Percentiles rank a stretch among this genome's conserved stretches.
These are phyloP conservation scores for Diarsia brunnea DNA, from an alignment of 2,888 invertebrate genomes.

Conservation along the genomic window DNA sequence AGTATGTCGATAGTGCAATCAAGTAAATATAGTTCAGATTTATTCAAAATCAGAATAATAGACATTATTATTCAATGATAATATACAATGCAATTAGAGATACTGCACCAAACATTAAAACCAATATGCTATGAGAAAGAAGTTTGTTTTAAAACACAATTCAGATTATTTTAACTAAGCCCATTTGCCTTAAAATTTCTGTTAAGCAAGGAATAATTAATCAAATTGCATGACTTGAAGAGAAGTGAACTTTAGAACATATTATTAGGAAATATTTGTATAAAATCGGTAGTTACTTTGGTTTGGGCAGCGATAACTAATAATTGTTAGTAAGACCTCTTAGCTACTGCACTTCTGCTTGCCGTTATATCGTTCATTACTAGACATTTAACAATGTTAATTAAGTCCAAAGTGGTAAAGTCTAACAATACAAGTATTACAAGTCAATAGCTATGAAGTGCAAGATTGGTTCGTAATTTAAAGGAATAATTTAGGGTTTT, in stretches of 20 bases:
- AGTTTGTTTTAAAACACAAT: conserved; percentile 82
- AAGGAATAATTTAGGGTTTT: conserved; percentile 49
- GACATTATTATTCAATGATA: conserved; percentile 86
- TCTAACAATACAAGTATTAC: conserved; percentile 52
- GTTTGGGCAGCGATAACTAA: conserved; percentile 80
- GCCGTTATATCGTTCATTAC: conserved; percentile 31
- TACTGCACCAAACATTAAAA: conserved; percentile 90
- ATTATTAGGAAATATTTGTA: conserved; percentile 70
- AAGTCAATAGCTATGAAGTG: conserved; percentile 77
- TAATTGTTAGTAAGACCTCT: conserved; percentile 71
- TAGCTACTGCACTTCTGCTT: conserved; percentile 74
- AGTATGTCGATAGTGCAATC: conserved; percentile 81
- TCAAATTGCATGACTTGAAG: conserved; percentile 76
- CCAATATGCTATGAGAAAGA: conserved; percentile 87
- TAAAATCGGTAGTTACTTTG: conserved; percentile 71
- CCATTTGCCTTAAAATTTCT: conserved; percentile 86
- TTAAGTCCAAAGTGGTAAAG: conserved; percentile 37
- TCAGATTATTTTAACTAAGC: conserved; percentile 85
- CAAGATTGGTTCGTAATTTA: conserved; percentile 58
- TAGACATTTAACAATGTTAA: conserved; percentile 30
- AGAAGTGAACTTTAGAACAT: conserved; percentile 70
- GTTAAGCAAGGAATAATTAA: conserved; percentile 81
- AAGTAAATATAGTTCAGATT: conserved; percentile 75
- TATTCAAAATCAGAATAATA: conserved; percentile 80
- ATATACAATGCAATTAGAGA: conserved; percentile 90